Evolutionary conservation across 1,140 invertebrate species (phyloP).

Genomic region (Delia radicum): DNA sequence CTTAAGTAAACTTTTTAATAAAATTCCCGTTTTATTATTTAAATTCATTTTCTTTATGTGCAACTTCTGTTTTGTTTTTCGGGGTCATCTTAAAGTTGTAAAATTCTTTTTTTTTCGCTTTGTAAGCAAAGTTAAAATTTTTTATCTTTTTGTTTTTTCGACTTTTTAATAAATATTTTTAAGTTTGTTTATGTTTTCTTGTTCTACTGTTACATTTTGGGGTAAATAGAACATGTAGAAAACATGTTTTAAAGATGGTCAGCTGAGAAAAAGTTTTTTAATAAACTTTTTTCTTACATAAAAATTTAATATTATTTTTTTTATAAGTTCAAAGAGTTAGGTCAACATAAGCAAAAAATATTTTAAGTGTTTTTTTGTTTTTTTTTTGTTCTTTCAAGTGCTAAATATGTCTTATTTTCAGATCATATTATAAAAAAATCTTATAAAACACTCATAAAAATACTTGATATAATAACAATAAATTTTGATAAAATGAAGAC

Average conservation of each 20-base stretch:
- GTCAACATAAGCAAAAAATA: not conserved
- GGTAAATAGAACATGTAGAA: not conserved
- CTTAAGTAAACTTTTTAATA: no score
- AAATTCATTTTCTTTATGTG: no score
- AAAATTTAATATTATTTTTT: not conserved
- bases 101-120: not conserved
- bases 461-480: no score
- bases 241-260: not conserved
- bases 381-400: no score
- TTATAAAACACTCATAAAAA: no score
- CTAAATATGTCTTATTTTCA: no score
- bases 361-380: not conserved
- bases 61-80: not conserved
- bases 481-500: no score
- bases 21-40: no score
- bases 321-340: not conserved
- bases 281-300: not conserved
- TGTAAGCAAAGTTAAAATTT: not conserved
- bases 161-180: no score
- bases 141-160: no score
- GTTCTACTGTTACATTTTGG: not conserved
- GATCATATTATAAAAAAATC: no score
- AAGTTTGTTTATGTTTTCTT: not conserved
- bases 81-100: not conserved
- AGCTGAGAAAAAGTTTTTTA: not conserved